Base-by-base conservation (phyloP, 2,888 invertebrate genomes). In the Leucophenga maculata region DNA sequence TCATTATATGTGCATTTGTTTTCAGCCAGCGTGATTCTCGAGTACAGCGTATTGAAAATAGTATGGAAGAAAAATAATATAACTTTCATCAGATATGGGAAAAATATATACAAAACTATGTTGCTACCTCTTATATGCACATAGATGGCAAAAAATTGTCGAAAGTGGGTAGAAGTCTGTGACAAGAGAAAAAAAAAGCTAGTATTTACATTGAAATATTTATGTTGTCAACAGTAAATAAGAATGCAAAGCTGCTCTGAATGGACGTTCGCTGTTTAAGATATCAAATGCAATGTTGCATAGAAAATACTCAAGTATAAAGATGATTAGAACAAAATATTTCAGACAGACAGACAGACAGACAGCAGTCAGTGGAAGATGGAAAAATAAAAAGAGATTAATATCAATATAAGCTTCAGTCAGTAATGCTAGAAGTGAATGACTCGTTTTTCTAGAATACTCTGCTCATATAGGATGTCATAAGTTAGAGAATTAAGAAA, bases 211-310 rank as follows among this genome's bases (percentile, higher is more conserved):
- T 18, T 52, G 52, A 16, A 52, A 52, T 20, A 52, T 39, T 52
- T 18, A 52, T 52, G 14, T 52, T 52, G 52, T 52, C 52, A 52
- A 52, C 16, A 39, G 52, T 20, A 52, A 52, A 52, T 52, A 52
- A 52, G 18, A 52, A 52, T 52, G 52, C 52, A n/a, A 16, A 18
- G 13, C 52, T 18, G 52, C 18, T 52, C 39, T 39, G 52, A 16
- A 52, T 52, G 20, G 52, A 9, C 52, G 16, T 11, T 2, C 9
- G 18, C 18, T 18, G 52, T 52, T 16, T 52, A 8, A 11, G 39
- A 39, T 11, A 39, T 39, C 39, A 39, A 39, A 8, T 39, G 39
- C 11, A 39, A 1, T 52, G 18, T 20, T 52, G 52, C 52, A 18
- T 52, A 18, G 11, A 16, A 20, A 52, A 20, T 20, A 52, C 3